Evolutionary conservation across 1,140 invertebrate genomes (phyloP).

Genomic region (Episyrphus balteatus): DNA sequence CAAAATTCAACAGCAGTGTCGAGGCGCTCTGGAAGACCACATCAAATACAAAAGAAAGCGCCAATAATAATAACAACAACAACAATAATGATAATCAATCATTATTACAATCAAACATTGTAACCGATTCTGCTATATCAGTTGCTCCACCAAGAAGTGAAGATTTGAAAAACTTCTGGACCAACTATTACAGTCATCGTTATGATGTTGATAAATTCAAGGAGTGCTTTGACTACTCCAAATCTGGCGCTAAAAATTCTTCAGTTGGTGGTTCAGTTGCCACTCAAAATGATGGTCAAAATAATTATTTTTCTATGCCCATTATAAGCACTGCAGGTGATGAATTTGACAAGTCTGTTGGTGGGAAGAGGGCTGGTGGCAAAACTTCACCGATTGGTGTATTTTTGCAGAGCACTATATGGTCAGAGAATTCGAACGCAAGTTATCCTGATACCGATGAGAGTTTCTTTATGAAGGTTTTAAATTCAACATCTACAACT

Average conservation of each 20-base stretch:
- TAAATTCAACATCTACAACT: background rate
- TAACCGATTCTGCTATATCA: constrained; percentile 3
- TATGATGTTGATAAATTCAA: constrained; percentile 4
- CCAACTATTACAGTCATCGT: constrained; percentile 11
- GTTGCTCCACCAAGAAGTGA: constrained; percentile 4
- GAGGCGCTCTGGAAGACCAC: constrained; percentile 46
- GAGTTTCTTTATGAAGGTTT: constrained; percentile 11
- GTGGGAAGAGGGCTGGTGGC: background rate
- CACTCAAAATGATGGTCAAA: constrained; percentile 3
- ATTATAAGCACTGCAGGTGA: constrained; percentile 2
- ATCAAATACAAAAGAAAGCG: too few species aligned
- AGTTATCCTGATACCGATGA: constrained; percentile 8
- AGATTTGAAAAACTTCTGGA: constrained; percentile 13
- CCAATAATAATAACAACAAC: too few species aligned
- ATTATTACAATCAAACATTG: background rate
- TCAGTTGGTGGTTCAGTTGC: too few species aligned
- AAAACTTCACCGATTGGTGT: constrained; percentile 6
- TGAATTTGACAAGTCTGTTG: constrained; percentile 4
- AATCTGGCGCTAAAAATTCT: background rate
- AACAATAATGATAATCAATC: background rate
- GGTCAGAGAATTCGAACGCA: constrained; percentile 6
- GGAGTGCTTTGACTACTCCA: background rate
- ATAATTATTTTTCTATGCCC: constrained; percentile 10
- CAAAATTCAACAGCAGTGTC: constrained; percentile 53
- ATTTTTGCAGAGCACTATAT: constrained; percentile 12